These are phyloP conservation scores for Acheta domesticus DNA, from an alignment of 2,888 invertebrate species.

Conservation along the genomic window DNA sequence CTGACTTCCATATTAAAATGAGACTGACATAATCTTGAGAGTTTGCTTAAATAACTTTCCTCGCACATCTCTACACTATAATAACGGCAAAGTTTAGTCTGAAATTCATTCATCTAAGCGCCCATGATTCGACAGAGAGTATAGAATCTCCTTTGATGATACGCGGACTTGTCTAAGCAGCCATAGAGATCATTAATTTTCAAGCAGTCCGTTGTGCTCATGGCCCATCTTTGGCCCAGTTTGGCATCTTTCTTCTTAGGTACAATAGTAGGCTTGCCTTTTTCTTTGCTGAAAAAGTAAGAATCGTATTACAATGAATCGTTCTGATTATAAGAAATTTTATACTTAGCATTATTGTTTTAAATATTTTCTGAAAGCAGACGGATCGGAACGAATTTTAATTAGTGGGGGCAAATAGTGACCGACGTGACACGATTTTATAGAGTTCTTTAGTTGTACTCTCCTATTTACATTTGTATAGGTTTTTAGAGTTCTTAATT, in stretches of 20 bases:
- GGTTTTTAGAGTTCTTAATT: no score
- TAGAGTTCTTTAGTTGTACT: no score
- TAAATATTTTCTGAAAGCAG: not conserved
- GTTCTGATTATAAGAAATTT: not conserved
- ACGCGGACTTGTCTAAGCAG: constrained; percentile 52
- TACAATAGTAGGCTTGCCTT: constrained; percentile 61
- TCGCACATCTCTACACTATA: no score
- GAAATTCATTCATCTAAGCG: constrained; percentile 41
- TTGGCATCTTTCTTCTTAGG: constrained; percentile 55
- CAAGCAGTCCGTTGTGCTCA: constrained; percentile 64
- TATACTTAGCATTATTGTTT: not conserved
- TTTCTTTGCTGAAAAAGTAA: constrained; percentile 50
- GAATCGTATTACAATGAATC: not conserved
- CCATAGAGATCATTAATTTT: constrained; percentile 66
- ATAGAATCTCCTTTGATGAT: constrained; percentile 53
- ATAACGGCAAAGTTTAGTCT: no score
- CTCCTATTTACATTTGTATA: no score
- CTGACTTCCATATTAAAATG: no score
- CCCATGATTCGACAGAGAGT: constrained; percentile 56
- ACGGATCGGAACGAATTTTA: no score
- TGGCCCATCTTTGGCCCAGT: constrained; percentile 61
- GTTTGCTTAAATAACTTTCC: no score
- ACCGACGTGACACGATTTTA: no score
- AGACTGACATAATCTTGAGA: no score
- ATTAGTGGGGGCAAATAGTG: no score